These are phyloP conservation scores for Antheraea yamamai DNA, from an alignment of 2,888 invertebrate species.

Conservation along the genomic window DNA sequence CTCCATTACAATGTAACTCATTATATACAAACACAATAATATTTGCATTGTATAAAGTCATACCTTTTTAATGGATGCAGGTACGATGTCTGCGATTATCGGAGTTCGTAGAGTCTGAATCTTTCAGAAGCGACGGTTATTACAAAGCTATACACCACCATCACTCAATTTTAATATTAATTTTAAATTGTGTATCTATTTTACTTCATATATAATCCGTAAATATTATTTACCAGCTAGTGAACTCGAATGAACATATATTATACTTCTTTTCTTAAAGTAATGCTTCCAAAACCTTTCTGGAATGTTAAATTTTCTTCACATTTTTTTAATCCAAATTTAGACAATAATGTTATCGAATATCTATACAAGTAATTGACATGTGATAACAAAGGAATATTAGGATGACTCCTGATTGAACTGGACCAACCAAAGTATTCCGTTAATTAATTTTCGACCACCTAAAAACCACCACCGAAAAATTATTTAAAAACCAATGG, in stretches of 20 bases:
- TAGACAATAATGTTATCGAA: too few relatives aligned
- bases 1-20: slow-evolving; percentile 17
- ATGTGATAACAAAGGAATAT: too few relatives aligned
- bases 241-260: too few relatives aligned
- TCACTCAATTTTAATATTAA: background rate
- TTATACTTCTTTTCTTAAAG: background rate
- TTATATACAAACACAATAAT: slow-evolving; percentile 28
- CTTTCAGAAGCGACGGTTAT: slow-evolving; percentile 44
- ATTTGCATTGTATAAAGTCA: slow-evolving; percentile 41
- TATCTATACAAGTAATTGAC: too few relatives aligned
- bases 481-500: background rate
- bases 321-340: too few relatives aligned
- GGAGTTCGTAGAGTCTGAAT: slow-evolving; percentile 44
- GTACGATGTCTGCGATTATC: slow-evolving; percentile 35
- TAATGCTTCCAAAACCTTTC: too few relatives aligned
- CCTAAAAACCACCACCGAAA: background rate
- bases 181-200: background rate
- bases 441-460: background rate
- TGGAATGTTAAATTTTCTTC: too few relatives aligned
- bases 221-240: background rate
- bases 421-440: background rate
- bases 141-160: too few relatives aligned
- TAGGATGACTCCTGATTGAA: background rate
- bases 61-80: slow-evolving; percentile 39
- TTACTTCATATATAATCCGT: background rate